Conservation (phyloP, 2,888 invertebrate genomes). For the Argynnis bischoffii region DNA sequence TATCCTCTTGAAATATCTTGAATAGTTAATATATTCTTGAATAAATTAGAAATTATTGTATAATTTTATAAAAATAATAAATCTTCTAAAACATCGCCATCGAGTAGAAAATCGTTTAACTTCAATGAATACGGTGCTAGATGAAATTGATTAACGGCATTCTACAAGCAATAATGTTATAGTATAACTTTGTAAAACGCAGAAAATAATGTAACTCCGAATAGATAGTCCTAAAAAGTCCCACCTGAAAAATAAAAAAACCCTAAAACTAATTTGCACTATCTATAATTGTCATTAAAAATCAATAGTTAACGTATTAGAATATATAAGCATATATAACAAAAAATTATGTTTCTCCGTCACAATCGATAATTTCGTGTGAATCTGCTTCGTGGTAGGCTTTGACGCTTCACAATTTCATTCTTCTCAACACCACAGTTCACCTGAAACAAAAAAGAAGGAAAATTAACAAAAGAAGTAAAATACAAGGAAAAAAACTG, state of each 20-base stretch:
- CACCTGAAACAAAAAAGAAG: slow-evolving; percentile 35
- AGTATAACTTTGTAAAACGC: slow-evolving; percentile 21
- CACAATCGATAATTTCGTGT: too few species aligned
- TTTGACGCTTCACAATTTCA: not conserved
- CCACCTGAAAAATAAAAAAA: not conserved
- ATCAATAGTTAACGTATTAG: too few species aligned
- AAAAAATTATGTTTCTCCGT: too few species aligned
- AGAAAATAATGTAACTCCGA: slow-evolving; percentile 15
- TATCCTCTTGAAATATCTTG: not conserved
- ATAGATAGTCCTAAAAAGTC: not conserved
- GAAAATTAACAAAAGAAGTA: slow-evolving; percentile 21
- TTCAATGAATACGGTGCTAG: not conserved
- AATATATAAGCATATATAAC: too few species aligned
- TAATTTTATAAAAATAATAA: not conserved
- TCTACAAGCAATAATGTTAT: slow-evolving; percentile 18
- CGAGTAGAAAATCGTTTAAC: not conserved
- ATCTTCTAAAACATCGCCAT: not conserved
- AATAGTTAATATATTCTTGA: too few species aligned
- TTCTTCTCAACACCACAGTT: not conserved
- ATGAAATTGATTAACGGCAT: slow-evolving; percentile 21
- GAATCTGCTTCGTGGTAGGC: too few species aligned
- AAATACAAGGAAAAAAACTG: not conserved
- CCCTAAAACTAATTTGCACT: too few species aligned
- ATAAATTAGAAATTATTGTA: not conserved
- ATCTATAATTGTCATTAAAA: too few species aligned